phyloP scores from a whole-genome alignment of 2,888 invertebrate species.

The Acanthosepion lycidas region DNA sequence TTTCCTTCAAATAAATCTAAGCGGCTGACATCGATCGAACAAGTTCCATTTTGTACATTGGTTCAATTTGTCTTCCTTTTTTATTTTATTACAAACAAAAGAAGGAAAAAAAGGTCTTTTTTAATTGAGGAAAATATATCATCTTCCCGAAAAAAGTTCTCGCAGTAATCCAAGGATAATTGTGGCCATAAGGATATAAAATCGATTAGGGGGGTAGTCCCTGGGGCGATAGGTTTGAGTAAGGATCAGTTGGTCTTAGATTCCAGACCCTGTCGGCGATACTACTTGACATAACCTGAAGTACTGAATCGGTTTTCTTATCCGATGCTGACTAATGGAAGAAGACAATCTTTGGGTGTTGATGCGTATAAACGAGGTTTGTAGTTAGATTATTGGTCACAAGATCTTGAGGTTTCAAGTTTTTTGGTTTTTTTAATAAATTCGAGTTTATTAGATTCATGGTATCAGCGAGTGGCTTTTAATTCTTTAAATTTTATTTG shows the following conservation, averaged over 20 bases:
- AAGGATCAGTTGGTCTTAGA: not conserved
- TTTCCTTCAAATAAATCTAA: not conserved
- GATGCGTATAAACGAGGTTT: not conserved
- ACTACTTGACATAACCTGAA: not conserved
- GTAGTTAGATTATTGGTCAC: too few species aligned
- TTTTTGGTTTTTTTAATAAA: too few species aligned
- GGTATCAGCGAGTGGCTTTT: too few species aligned
- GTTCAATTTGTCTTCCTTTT: not conserved
- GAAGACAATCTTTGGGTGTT: not conserved
- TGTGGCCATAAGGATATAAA: constrained; percentile 9
- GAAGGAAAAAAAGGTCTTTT: not conserved
- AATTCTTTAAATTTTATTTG: too few species aligned
- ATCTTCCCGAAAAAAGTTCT: not conserved
- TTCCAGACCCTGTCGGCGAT: not conserved
- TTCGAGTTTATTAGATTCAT: too few species aligned
- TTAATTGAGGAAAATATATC: constrained; percentile 21
- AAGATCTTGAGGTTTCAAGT: too few species aligned
- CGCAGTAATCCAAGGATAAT: not conserved
- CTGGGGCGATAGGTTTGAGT: not conserved
- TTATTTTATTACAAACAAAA: constrained; percentile 2
- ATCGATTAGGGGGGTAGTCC: not conserved
- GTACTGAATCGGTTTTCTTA: not conserved
- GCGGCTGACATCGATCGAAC: not conserved
- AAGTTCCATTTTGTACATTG: not conserved
- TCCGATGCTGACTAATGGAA: not conserved